Conservation (phyloP, 2,797 vertebrate genomes). For the Hyperoplus immaculatus region DNA sequence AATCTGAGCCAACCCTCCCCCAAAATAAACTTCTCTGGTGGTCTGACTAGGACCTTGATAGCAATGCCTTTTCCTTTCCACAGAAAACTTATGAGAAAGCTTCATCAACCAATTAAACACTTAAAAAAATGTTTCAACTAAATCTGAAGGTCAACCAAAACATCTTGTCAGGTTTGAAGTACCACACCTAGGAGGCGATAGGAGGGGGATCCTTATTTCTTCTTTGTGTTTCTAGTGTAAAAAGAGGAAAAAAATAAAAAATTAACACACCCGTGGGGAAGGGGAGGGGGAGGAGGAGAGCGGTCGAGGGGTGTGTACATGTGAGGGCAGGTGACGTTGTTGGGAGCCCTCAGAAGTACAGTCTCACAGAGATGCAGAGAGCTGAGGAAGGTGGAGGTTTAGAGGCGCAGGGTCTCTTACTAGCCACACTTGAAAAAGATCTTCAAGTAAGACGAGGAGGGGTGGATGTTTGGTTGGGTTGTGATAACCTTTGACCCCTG, state of each 20-base stretch:
- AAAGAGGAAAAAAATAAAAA: slow-evolving; percentile 51
- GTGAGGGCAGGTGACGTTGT: slow-evolving; percentile 83
- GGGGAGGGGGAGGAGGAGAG: slow-evolving; percentile 58
- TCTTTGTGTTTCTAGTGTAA: slow-evolving; percentile 76
- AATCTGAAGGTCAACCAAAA: slow-evolving; percentile 78
- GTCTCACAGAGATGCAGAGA: slow-evolving; percentile 92
- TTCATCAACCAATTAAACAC: slow-evolving; percentile 90
- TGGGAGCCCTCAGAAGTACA: slow-evolving; percentile 93
- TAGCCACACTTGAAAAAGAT: slow-evolving; percentile 81
- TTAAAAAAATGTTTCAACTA: slow-evolving; percentile 50
- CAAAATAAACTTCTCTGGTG: slow-evolving; percentile 82
- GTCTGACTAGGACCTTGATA: slow-evolving; percentile 85
- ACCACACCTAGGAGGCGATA: slow-evolving; percentile 79
- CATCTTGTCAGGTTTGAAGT: slow-evolving; percentile 78
- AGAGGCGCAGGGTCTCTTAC: slow-evolving; percentile 81
- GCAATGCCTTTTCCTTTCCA: slow-evolving; percentile 89
- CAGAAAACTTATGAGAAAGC: slow-evolving; percentile 89
- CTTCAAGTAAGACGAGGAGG: slow-evolving; percentile 67
- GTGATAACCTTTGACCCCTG: slow-evolving; percentile 75
- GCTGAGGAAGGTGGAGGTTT: slow-evolving; percentile 87
- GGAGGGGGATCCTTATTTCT: slow-evolving; percentile 71
- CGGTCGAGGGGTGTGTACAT: slow-evolving; percentile 62
- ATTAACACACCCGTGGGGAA: slow-evolving; percentile 66
- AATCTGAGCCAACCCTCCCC: slow-evolving; percentile 86
- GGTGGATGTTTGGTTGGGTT: slow-evolving; percentile 71